These are phyloP conservation scores for Athetis lepigone DNA, from an alignment of 2,888 invertebrate species.

Conservation along the genomic window DNA sequence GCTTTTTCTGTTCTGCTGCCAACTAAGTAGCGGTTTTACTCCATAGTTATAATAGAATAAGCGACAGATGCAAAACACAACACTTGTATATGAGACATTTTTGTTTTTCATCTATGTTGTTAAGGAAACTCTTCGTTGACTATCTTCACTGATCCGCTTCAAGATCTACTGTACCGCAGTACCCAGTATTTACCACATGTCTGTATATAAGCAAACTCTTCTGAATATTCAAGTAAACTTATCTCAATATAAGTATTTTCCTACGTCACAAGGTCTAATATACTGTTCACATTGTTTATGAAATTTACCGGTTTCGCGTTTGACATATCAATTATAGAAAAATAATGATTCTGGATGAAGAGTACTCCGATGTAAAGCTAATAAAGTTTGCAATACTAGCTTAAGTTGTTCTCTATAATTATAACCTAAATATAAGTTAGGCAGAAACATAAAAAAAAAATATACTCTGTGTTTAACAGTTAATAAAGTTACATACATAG, in stretches of 20 bases:
- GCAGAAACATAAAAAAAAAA: too few species aligned
- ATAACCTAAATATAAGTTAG: too few species aligned
- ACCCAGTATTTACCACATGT: too few species aligned
- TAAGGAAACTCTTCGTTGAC: not conserved
- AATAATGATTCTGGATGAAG: constrained; percentile 2
- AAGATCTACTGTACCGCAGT: too few species aligned
- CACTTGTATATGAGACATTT: not conserved
- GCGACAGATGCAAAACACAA: not conserved
- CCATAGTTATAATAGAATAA: not conserved
- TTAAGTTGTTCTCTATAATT: not conserved
- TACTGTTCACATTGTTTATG: constrained; percentile 20
- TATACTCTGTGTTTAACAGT: too few species aligned
- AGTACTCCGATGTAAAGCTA: not conserved
- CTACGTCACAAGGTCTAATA: constrained; percentile 8
- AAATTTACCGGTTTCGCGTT: constrained; percentile 17
- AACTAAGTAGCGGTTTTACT: not conserved
- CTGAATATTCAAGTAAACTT: not conserved
- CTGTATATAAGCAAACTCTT: constrained; percentile 7
- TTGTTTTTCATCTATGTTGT: too few species aligned
- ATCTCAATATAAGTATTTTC: constrained; percentile 23
- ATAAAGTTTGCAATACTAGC: not conserved
- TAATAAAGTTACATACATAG: too few species aligned
- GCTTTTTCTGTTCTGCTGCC: not conserved
- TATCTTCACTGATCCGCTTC: not conserved
- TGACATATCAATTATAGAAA: constrained; percentile 4